These are phyloP conservation scores for Scomber scombrus DNA, from an alignment of 2,113 vertebrate species.

Conservation along the genomic window DNA sequence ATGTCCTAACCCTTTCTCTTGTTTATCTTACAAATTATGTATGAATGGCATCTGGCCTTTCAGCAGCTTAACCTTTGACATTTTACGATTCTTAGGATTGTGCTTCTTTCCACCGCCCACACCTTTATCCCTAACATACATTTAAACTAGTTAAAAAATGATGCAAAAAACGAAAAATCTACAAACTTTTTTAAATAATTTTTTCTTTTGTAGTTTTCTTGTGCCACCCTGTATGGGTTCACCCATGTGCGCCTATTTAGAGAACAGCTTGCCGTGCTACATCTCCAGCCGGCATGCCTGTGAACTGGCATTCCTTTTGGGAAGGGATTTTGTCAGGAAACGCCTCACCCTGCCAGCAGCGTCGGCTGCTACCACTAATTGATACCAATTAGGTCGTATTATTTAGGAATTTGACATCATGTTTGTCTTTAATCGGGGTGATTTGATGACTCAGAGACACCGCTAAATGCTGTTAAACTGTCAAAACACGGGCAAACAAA, in stretches of 20 bases:
- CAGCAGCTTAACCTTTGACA: conserved; percentile 57
- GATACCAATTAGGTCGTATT: conserved; percentile 73
- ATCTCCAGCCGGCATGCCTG: conserved; percentile 53
- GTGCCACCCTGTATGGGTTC: conserved; percentile 4
- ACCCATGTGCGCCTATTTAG: conserved; percentile 52
- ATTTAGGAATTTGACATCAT: conserved; percentile 73
- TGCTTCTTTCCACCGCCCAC: conserved; percentile 10
- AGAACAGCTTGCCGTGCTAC: conserved; percentile 50
- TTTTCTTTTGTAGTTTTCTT: neutral
- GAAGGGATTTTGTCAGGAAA: conserved; percentile 45
- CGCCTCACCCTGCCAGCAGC: conserved; percentile 56
- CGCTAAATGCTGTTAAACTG: conserved; percentile 56
- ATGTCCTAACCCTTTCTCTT: neutral
- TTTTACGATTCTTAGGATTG: neutral
- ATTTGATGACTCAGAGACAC: conserved; percentile 63
- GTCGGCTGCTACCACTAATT: conserved; percentile 62
- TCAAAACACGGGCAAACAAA: conserved; percentile 62
- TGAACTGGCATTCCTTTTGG: conserved; percentile 63
- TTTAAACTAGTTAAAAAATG: neutral
- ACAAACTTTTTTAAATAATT: neutral
- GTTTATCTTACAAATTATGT: conserved; percentile 30
- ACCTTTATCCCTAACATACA: conserved; percentile 6
- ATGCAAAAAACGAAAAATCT: neutral
- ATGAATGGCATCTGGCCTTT: conserved; percentile 17
- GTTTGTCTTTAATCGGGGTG: conserved; percentile 65